These are phyloP conservation scores for Panurus biarmicus DNA, from an alignment of 2,113 vertebrate species.

Conservation along the genomic window DNA sequence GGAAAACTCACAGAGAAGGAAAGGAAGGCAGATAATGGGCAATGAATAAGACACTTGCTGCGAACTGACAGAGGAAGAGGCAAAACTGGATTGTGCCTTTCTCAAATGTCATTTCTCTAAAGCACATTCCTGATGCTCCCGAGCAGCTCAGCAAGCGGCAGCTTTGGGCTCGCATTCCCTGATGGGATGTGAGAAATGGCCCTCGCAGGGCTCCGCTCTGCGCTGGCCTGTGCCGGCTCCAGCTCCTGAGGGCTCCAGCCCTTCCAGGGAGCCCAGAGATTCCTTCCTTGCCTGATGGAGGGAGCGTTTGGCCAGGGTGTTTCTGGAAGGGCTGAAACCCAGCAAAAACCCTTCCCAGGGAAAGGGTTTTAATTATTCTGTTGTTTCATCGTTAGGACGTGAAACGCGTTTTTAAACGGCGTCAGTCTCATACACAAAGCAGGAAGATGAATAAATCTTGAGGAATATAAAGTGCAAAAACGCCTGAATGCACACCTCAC, in stretches of 20 bases:
- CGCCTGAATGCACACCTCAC: neutral
- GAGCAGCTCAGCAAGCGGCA: neutral
- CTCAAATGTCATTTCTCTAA: conserved; percentile 43
- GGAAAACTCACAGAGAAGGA: neutral
- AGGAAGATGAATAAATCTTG: neutral
- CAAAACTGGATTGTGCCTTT: conserved; percentile 56
- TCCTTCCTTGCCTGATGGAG: neutral
- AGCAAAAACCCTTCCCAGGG: neutral
- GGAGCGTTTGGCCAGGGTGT: neutral
- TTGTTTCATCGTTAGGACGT: neutral
- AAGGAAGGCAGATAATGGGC: neutral
- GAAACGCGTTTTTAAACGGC: neutral
- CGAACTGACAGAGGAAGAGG: conserved; percentile 21
- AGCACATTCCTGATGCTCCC: conserved; percentile 14
- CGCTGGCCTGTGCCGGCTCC: too few species aligned
- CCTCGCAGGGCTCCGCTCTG: too few species aligned
- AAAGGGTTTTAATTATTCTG: neutral
- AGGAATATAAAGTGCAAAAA: neutral
- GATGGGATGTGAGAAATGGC: too few species aligned
- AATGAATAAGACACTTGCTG: neutral
- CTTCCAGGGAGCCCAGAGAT: neutral
- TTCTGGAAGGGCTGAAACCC: neutral
- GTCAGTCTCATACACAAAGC: neutral
- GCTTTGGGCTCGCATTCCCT: neutral
- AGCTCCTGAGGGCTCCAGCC: neutral